These are phyloP conservation scores for Hirudo medicinalis DNA, from an alignment of 1,140 invertebrate species.

Conservation along the genomic window DNA sequence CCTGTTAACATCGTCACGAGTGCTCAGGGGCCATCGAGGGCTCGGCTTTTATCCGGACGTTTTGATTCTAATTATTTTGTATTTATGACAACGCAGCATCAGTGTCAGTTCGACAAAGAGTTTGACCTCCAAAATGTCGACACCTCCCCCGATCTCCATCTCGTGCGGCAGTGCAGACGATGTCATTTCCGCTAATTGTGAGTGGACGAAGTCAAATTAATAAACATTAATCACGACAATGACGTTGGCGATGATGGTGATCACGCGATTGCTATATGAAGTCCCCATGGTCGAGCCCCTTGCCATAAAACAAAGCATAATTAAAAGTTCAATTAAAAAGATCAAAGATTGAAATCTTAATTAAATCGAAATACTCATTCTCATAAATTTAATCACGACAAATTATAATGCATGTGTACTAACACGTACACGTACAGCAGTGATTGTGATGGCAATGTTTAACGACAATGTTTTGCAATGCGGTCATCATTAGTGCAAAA, in stretches of 20 bases:
- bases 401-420: too few relatives aligned
- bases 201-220: background rate
- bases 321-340: too few relatives aligned
- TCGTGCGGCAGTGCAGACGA: background rate
- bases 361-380: too few relatives aligned
- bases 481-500: background rate
- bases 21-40: background rate
- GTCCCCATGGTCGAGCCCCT: background rate
- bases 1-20: background rate
- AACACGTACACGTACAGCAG: too few relatives aligned
- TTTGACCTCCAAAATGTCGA: background rate
- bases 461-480: background rate
- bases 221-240: background rate
- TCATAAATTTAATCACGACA: too few relatives aligned
- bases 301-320: background rate
- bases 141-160: background rate
- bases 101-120: too few relatives aligned
- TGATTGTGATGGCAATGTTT: background rate
- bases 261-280: background rate
- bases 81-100: too few relatives aligned
- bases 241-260: background rate
- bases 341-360: too few relatives aligned
- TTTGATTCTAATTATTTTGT: too few relatives aligned
- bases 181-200: too few relatives aligned
- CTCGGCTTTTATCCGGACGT: background rate